Base-by-base conservation (phyloP, 2,113 vertebrate species). In the Antechinus stuartii region DNA sequence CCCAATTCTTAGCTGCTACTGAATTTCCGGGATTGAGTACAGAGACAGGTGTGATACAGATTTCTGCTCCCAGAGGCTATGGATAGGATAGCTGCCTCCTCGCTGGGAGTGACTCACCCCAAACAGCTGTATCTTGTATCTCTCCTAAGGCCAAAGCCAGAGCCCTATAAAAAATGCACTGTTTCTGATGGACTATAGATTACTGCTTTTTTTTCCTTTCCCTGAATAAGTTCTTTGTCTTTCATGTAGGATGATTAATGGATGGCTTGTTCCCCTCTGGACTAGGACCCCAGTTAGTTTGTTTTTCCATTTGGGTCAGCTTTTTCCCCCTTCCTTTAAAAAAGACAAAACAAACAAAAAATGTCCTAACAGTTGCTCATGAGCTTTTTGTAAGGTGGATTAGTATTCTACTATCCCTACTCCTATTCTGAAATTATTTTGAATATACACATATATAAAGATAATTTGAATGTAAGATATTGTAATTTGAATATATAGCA, bases 171-270 rank as follows among this genome's bases (percentile, higher is more conserved):
- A 90, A 90, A 90, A 90, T 42, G 90, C 90, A 90, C 42, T 90
- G 49, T 90, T 90, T 90, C 47, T 23, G 90, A 90, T 90, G 90
- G 47, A 90, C 90, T 52, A 90, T 90, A 90, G 90, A 90, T 90
- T 90, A 30, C 49, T 30, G 46, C 46, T 27, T 47, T 52, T 49
- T 50, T 52, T 50, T 90, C 90, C 46, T 90, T 52, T 90, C 90
- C 90, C 90, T 14, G 27, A 52, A 90, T 90, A 90, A 50, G 27
- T 90, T 30, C 90, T 90, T 47, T 90, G 46, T 90, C 90, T 90
- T 90, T 90, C 90, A 90, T 84, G 68, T 84, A 84, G 49, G 90
- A 5, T 50, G 90, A 49, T 52, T 90, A 47, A 30, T 52, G 46
- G 46, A 52, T 50, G 47, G 49, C 47, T 90, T 52, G 14, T 49